A percentile compares a stretch with the other conserved stretches of the same genome.
Conservation (phyloP, 2,888 invertebrate species). For the Gibbula magus region DNA sequence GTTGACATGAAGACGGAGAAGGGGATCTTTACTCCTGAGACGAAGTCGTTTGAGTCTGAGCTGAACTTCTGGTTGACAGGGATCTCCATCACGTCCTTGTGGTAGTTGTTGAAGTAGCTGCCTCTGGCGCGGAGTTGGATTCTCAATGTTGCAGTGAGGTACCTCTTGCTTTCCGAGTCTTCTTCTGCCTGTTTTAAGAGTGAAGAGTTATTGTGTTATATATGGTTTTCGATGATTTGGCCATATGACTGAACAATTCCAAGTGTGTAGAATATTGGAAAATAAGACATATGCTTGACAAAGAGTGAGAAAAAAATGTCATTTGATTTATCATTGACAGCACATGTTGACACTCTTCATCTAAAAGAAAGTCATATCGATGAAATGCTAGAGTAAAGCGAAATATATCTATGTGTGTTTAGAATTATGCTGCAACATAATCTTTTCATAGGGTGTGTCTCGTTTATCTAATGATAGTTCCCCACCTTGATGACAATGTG, state of each 20-base stretch:
- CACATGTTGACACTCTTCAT: too few species aligned
- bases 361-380: too few species aligned
- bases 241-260: too few species aligned
- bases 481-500: conserved; percentile 32
- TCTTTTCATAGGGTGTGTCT: too few species aligned
- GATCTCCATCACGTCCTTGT: conserved; percentile 9
- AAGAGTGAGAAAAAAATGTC: too few species aligned
- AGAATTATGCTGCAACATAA: too few species aligned
- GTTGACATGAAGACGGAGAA: conserved; percentile 34
- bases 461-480: too few species aligned
- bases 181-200: conserved; percentile 34
- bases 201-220: neutral
- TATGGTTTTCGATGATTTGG: neutral
- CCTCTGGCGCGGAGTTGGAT: conserved; percentile 22
- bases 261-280: too few species aligned
- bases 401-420: too few species aligned
- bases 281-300: too few species aligned
- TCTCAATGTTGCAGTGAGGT: conserved; percentile 30
- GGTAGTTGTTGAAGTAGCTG: conserved; percentile 23
- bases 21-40: neutral
- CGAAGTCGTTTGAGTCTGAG: neutral
- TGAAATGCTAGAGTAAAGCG: too few species aligned
- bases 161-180: conserved; percentile 25
- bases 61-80: conserved; percentile 26
- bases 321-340: too few species aligned